These are phyloP conservation scores for Drosophila longiperda DNA, from an alignment of 2,888 invertebrate genomes.

Conservation along the genomic window DNA sequence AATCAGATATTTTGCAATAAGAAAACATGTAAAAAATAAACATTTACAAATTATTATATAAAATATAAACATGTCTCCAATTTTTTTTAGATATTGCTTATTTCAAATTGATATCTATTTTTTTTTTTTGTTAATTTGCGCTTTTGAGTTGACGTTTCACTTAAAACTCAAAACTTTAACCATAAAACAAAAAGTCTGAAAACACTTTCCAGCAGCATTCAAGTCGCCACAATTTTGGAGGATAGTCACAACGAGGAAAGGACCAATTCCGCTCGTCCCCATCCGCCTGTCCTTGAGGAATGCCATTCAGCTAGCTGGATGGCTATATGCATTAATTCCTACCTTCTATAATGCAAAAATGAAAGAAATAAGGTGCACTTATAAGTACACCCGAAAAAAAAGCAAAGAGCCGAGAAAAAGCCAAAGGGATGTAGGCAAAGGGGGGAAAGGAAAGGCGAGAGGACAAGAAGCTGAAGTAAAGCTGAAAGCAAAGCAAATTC, in stretches of 20 bases:
- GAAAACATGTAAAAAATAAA: not conserved
- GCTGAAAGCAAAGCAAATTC: slow-evolving; percentile 81
- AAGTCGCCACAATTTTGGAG: slow-evolving; percentile 59
- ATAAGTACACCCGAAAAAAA: slow-evolving; percentile 50
- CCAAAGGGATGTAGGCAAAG: slow-evolving; percentile 10
- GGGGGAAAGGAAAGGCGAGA: not conserved
- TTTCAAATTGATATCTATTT: not conserved
- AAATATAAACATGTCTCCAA: not conserved
- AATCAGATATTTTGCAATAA: not conserved
- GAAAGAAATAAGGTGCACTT: slow-evolving; percentile 80
- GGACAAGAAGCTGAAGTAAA: slow-evolving; percentile 12
- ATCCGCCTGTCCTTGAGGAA: slow-evolving; percentile 27
- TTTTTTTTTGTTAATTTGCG: slow-evolving; percentile 3
- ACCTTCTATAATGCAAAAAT: slow-evolving; percentile 80
- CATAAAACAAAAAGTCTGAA: slow-evolving; percentile 71
- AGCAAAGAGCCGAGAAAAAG: slow-evolving; percentile 8
- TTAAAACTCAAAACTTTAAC: slow-evolving; percentile 66
- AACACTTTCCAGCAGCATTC: slow-evolving; percentile 55
- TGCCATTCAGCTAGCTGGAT: slow-evolving; percentile 47
- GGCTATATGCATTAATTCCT: slow-evolving; percentile 73
- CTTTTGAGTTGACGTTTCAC: slow-evolving; percentile 33
- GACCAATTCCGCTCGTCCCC: slow-evolving; percentile 7
- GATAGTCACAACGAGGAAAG: slow-evolving; percentile 40
- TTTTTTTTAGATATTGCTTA: slow-evolving; percentile 10
- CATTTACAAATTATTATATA: not conserved